A percentile compares a stretch with the other conserved stretches of the same genome.
Evolutionary conservation across 1,140 invertebrate species (phyloP).

Genomic region (Stegodyphus mimosarum): DNA sequence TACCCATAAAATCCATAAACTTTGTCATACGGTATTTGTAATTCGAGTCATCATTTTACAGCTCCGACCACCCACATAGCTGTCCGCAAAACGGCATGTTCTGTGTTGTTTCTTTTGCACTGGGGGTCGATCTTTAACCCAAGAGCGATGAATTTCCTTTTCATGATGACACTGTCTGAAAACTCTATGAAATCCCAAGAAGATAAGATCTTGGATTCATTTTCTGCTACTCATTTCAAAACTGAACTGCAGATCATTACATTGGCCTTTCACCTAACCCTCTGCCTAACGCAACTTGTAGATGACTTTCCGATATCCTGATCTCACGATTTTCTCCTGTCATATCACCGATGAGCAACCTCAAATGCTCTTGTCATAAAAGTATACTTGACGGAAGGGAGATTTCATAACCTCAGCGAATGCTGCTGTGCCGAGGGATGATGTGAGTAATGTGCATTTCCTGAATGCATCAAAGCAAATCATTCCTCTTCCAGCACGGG

Average conservation of each 20-base stretch:
- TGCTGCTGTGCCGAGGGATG: too few species aligned
- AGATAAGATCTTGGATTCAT: slow-evolving; percentile 49
- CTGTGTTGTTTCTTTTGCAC: slow-evolving; percentile 20
- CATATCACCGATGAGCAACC: background rate
- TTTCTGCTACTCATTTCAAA: slow-evolving; percentile 10
- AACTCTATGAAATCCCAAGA: slow-evolving; percentile 42
- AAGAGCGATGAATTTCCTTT: slow-evolving; percentile 48
- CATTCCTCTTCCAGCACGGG: too few species aligned
- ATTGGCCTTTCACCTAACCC: slow-evolving; percentile 20
- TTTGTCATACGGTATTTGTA: too few species aligned
- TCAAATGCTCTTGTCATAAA: too few species aligned
- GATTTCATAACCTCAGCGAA: too few species aligned
- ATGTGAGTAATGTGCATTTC: too few species aligned
- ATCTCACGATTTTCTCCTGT: background rate
- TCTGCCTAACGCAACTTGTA: background rate
- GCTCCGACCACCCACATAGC: slow-evolving; percentile 20
- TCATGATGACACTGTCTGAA: slow-evolving; percentile 55
- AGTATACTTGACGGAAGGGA: too few species aligned
- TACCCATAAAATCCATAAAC: too few species aligned
- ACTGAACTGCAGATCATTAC: slow-evolving; percentile 10
- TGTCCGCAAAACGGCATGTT: slow-evolving; percentile 30
- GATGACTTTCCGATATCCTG: slow-evolving; percentile 40
- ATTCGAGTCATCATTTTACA: too few species aligned
- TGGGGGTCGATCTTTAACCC: slow-evolving; percentile 24
- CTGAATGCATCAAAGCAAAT: too few species aligned